Base-by-base conservation (phyloP, 2,113 vertebrate species). In the Lampris incognitus region DNA sequence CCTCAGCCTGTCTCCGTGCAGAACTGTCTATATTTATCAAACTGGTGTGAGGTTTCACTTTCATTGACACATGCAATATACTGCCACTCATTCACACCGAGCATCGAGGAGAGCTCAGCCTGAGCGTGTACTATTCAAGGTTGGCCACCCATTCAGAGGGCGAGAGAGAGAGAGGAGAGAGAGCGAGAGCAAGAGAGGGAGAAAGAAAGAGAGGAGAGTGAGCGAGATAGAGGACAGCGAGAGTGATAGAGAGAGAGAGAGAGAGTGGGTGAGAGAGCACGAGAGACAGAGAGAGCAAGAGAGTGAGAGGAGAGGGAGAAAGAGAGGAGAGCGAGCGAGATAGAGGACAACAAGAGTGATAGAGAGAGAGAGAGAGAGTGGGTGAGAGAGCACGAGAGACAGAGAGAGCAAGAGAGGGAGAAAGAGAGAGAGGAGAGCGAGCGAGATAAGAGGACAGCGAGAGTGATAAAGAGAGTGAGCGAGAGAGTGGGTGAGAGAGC, bases 1-100 rank as follows among this genome's bases (percentile, higher is more conserved):
- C 24, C 44, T 46, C 9, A 38, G 75, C 83, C 77, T 80, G 83
- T 89, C 82, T 90, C 85, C 87, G 88, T 91, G 88, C 89, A 91
- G 83, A 88, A 69, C 37, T 55, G 79, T 80, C 82, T 87, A 84
- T 81, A 74, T 84, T 83, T 80, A 88, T 83, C 82, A 85, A 86
- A 87, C 56, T 60, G 64, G 40, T 3, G 67, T 77, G 82, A 83
- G 70, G 69, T 65, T 68, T 62, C 70, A 24, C 54, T 67, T 74
- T 84, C 87, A 72, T 11, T 74, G 70, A 88, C 74, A 79, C 87
- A 87, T 92, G 87, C 85, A 86, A 75, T 46, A 66, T 3, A 55
- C 55, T 49, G 41, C 66, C 84, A 9, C 75, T 84, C 72, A 68
- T 83, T 82, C 84, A 78, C 78, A 72, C 58, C 8, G 67, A 76